A percentile compares a stretch with the other conserved stretches of the same genome.
Evolutionary conservation across 2,113 vertebrate species (phyloP).

Genomic region (Phodopus roborovskii): DNA sequence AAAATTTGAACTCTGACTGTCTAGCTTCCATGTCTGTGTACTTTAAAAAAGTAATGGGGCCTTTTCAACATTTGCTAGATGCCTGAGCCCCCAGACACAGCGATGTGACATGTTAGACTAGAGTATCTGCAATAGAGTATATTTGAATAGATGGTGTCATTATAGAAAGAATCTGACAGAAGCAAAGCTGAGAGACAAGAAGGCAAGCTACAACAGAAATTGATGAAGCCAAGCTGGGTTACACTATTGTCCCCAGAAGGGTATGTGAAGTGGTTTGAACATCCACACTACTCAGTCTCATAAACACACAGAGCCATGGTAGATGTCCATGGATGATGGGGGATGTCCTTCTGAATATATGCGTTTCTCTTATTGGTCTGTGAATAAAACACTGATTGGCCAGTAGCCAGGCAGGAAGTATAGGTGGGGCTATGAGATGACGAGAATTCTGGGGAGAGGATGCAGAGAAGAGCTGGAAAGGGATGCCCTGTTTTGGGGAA

Average conservation of each 20-base stretch:
- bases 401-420: too few relatives aligned
- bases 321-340: not conserved
- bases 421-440: too few relatives aligned
- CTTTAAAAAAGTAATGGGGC: not conserved
- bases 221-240: not conserved
- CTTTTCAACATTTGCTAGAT: not conserved
- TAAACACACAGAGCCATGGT: accelerated
- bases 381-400: too few relatives aligned
- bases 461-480: too few relatives aligned
- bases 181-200: not conserved
- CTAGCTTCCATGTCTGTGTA: not conserved
- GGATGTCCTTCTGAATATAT: not conserved
- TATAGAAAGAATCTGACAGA: not conserved
- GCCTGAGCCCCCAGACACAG: not conserved
- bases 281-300: not conserved
- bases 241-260: too few relatives aligned
- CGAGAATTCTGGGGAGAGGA: too few relatives aligned
- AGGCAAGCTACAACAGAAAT: not conserved
- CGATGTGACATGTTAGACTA: not conserved
- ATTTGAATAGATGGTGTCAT: not conserved
- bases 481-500: too few relatives aligned
- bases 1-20: not conserved
- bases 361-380: too few relatives aligned
- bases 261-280: accelerated
- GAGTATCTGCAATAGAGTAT: not conserved